These are phyloP conservation scores for Triops longicaudatus DNA, from an alignment of 1,140 invertebrate species.

Conservation along the genomic window DNA sequence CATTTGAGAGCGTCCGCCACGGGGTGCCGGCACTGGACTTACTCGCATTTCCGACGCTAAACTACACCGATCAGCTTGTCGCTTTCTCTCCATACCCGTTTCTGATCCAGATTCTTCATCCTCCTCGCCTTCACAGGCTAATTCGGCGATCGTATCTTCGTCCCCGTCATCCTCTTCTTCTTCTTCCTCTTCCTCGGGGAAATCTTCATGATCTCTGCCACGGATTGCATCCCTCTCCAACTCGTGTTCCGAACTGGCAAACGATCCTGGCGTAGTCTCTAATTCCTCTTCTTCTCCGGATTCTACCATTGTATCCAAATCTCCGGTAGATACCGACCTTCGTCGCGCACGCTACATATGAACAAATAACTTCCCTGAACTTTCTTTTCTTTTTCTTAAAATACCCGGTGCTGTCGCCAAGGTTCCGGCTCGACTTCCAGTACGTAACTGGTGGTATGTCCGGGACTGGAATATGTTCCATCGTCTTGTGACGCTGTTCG, in stretches of 20 bases:
- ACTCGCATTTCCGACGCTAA: neutral
- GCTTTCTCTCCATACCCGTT: neutral
- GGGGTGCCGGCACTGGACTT: neutral
- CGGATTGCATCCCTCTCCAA: conserved; percentile 16
- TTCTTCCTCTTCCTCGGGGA: conserved; percentile 8
- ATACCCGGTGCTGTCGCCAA: conserved; percentile 22
- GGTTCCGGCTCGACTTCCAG: conserved; percentile 19
- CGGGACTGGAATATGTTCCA: conserved; percentile 26
- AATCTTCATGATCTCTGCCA: conserved; percentile 22
- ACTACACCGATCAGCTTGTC: neutral
- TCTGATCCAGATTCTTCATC: conserved; percentile 1
- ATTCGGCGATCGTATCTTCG: conserved; percentile 5
- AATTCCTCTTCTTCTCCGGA: conserved; percentile 29
- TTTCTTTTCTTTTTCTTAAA: neutral
- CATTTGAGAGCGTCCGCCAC: neutral
- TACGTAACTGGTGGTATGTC: conserved; percentile 19
- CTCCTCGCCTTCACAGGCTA: neutral
- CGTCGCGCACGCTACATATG: conserved; percentile 29
- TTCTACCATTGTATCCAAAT: conserved; percentile 30
- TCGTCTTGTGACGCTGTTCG: conserved; percentile 25
- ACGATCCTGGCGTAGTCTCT: conserved; percentile 23
- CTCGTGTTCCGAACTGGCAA: conserved; percentile 16
- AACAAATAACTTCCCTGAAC: neutral
- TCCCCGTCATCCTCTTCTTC: conserved; percentile 25
- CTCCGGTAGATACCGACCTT: conserved; percentile 34